Percentiles rank a stretch among this genome's conserved stretches.
Conservation (phyloP, 2,888 invertebrate genomes). For the Cremastinae sp. region DNA sequence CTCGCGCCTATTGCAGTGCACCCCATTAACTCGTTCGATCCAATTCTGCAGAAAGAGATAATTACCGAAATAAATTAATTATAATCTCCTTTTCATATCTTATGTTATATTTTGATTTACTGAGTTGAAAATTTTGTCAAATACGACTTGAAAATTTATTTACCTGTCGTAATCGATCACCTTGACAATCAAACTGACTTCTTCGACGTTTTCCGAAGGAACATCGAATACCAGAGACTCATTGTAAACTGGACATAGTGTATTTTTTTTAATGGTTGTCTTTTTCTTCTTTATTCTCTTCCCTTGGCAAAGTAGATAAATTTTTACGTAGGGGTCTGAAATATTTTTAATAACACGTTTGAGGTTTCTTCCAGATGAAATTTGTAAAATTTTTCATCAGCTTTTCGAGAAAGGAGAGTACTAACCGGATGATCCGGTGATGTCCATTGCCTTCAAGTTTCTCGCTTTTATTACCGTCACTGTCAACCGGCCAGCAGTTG, state of each 20-base stretch:
- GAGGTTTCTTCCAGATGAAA: no score
- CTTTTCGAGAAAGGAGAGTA: conserved; percentile 27
- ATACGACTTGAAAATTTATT: conserved; percentile 65
- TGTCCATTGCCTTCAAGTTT: conserved; percentile 95
- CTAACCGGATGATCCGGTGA: conserved; percentile 94
- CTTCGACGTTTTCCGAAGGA: conserved; percentile 90
- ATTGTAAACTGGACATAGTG: conserved; percentile 94
- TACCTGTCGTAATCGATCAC: conserved; percentile 95
- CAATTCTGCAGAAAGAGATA: conserved; percentile 84
- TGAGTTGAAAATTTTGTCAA: no score
- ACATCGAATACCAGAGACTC: conserved; percentile 97
- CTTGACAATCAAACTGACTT: conserved; percentile 90
- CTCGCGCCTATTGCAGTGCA: conserved; percentile 90
- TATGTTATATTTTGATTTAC: no score
- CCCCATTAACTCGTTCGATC: conserved; percentile 92
- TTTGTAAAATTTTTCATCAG: not conserved
- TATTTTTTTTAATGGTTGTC: conserved; percentile 93
- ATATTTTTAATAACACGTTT: no score
- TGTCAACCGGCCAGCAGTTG: conserved; percentile 94
- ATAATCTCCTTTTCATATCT: no score
- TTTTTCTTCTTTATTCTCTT: conserved; percentile 96
- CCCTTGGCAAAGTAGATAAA: conserved; percentile 92
- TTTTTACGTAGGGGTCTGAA: conserved; percentile 96
- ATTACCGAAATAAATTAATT: no score
- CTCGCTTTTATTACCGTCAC: conserved; percentile 95